Conservation (phyloP, 2,797 vertebrate genomes). For the Phaenicophaeus curvirostris region DNA sequence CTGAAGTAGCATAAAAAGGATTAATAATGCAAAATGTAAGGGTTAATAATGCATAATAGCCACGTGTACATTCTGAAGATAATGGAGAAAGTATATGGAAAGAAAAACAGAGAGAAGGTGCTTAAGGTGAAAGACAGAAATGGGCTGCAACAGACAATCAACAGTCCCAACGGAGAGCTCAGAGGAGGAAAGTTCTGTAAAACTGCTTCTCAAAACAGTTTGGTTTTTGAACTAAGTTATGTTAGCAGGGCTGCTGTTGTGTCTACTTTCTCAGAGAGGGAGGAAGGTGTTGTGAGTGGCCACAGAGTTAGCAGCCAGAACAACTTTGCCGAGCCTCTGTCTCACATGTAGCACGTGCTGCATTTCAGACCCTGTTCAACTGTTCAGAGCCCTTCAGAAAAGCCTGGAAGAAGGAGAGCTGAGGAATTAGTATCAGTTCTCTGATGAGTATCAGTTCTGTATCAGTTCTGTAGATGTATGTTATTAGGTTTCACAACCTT, state of each 20-base stretch:
- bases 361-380: background rate
- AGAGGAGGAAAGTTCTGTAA: background rate
- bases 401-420: background rate
- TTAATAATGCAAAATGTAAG: background rate
- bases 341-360: background rate
- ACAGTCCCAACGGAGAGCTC: background rate
- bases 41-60: background rate
- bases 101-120: background rate
- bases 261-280: background rate
- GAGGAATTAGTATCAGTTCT: background rate
- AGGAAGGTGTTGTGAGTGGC: background rate
- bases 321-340: background rate
- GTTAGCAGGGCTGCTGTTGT: accelerated
- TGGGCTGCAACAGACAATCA: background rate
- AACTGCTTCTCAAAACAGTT: background rate
- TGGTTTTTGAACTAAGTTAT: background rate
- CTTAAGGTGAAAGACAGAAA: background rate
- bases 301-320: background rate
- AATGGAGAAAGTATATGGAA: background rate
- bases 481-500: background rate
- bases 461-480: too few species aligned
- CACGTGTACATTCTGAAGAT: background rate
- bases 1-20: background rate
- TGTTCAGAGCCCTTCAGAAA: background rate
- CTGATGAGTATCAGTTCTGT: too few species aligned